phyloP scores from a whole-genome alignment of 1,140 invertebrate genomes.

The Gryllus bimaculatus region DNA sequence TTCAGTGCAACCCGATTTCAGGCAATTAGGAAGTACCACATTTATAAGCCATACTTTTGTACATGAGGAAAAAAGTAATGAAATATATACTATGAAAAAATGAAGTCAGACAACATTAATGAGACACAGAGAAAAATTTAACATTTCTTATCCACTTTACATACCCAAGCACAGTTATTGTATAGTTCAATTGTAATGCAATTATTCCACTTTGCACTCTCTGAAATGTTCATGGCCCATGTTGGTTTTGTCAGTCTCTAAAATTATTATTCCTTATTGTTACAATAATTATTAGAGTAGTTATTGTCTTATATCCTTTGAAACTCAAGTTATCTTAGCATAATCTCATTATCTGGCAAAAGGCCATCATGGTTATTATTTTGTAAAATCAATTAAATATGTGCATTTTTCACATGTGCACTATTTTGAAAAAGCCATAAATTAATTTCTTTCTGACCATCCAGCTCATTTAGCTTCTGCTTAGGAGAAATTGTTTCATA shows the following conservation, averaged over 20 bases:
- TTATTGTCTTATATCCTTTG: conserved; percentile 1
- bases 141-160: not conserved
- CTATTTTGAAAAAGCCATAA: conserved; percentile 5
- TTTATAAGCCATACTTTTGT: too few species aligned
- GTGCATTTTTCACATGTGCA: not conserved
- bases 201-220: not conserved
- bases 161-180: not conserved
- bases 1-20: too few species aligned
- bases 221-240: not conserved
- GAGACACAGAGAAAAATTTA: not conserved
- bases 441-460: conserved; percentile 5
- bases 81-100: not conserved
- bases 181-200: not conserved
- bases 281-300: conserved; percentile 6
- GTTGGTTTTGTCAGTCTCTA: conserved; percentile 4
- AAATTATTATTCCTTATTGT: not conserved
- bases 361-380: not conserved
- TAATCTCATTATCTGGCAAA: not conserved
- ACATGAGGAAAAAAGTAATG: not conserved
- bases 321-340: not conserved
- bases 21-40: too few species aligned
- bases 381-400: not conserved
- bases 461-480: conserved; percentile 3
- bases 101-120: not conserved
- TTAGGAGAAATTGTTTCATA: conserved; percentile 7